Percentiles rank a stretch among this genome's conserved stretches.
Conservation (phyloP, 2,888 invertebrate species). For the Isoperla grammatica region DNA sequence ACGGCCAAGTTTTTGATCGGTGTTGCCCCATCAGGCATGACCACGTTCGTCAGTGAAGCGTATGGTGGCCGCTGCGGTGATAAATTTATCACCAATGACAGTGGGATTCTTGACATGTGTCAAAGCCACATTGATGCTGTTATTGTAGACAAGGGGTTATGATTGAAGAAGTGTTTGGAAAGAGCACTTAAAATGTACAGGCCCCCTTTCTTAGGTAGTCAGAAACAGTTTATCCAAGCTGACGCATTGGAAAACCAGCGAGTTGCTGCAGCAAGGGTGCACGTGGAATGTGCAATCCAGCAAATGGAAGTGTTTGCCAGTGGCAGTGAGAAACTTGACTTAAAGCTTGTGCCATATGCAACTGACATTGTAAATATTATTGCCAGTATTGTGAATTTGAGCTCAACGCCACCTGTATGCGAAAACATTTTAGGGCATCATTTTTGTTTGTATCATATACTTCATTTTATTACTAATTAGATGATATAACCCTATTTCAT, state of each 20-base stretch:
- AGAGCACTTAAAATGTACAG: neutral
- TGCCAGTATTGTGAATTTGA: neutral
- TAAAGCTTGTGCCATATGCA: neutral
- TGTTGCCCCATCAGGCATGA: conserved; percentile 26
- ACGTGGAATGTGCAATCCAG: conserved; percentile 1
- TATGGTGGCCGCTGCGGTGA: conserved; percentile 30
- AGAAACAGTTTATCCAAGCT: neutral
- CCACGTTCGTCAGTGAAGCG: conserved; percentile 27
- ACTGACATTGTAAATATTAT: neutral
- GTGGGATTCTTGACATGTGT: neutral
- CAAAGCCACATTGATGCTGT: neutral
- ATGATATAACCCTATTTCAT: too few species aligned
- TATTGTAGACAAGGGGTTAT: conserved; percentile 4
- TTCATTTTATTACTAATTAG: too few species aligned
- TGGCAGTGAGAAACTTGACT: neutral
- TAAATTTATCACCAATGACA: conserved; percentile 19
- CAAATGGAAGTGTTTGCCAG: neutral
- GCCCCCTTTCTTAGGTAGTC: neutral
- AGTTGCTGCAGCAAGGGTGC: neutral
- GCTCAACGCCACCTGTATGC: too few species aligned
- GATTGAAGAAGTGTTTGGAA: conserved; percentile 2
- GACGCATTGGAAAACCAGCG: neutral
- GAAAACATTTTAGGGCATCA: too few species aligned
- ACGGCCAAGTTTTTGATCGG: conserved; percentile 30
- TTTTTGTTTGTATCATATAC: too few species aligned